Percentiles rank a stretch among this genome's conserved stretches.
Evolutionary conservation across 2,113 vertebrate species (phyloP).

Genomic region (Anhinga anhinga): DNA sequence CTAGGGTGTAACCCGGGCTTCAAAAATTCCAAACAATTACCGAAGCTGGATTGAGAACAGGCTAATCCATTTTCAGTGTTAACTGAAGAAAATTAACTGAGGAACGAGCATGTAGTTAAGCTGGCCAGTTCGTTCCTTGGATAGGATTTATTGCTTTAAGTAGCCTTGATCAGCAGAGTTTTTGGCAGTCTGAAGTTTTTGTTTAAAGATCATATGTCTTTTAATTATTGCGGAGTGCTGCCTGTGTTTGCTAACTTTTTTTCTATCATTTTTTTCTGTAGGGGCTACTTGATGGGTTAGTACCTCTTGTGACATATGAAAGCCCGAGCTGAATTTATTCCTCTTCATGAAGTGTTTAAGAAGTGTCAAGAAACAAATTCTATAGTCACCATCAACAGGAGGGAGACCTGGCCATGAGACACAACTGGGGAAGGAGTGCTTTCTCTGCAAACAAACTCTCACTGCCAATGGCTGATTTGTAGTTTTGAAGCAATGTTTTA

Average conservation of each 20-base stretch:
- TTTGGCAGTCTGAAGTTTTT: neutral
- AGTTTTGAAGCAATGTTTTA: neutral
- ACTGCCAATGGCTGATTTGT: neutral
- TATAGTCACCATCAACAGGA: neutral
- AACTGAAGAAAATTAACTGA: neutral
- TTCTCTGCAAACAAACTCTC: neutral
- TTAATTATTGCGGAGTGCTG: neutral
- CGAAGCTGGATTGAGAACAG: neutral
- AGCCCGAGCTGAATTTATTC: conserved; percentile 27
- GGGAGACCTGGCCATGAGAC: neutral
- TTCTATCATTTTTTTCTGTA: conserved; percentile 60
- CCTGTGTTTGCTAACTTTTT: neutral
- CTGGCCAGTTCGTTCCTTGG: neutral
- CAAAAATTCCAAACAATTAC: neutral
- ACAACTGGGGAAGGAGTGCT: neutral
- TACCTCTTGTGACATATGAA: conserved; percentile 7
- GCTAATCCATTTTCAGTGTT: neutral
- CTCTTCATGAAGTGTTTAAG: conserved; percentile 20
- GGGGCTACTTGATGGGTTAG: conserved; percentile 96
- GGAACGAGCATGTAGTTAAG: neutral
- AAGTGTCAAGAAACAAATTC: conserved; percentile 16
- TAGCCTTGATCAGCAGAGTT: neutral
- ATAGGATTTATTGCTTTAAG: neutral
- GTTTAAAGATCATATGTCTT: neutral
- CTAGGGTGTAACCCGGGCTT: neutral